These are phyloP conservation scores for Mantis religiosa DNA, from an alignment of 2,888 invertebrate genomes.

Conservation along the genomic window DNA sequence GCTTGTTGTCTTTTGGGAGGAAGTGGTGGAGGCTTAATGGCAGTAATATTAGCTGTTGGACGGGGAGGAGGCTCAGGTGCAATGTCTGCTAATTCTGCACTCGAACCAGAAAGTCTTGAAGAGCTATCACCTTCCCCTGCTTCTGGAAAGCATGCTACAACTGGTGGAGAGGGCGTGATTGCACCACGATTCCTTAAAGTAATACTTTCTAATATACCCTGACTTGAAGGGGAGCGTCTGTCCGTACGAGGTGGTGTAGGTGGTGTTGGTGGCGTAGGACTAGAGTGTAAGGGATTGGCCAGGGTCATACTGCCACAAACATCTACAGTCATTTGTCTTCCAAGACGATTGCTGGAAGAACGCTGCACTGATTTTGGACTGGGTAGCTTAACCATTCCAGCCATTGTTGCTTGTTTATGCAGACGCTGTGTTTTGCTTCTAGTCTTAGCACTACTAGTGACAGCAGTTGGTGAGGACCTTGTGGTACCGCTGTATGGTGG, in stretches of 20 bases:
- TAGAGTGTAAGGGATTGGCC: conserved; percentile 20
- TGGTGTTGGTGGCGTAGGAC: conserved; percentile 29
- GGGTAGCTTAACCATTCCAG: conserved; percentile 40
- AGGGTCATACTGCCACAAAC: conserved; percentile 28
- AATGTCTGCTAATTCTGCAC: conserved; percentile 40
- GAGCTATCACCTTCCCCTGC: conserved; percentile 36
- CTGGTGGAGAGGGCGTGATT: conserved; percentile 28
- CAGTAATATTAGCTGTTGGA: conserved; percentile 55
- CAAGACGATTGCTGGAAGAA: conserved; percentile 30
- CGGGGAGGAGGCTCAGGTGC: conserved; percentile 67
- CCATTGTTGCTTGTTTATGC: conserved; percentile 28
- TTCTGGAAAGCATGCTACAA: conserved; percentile 28
- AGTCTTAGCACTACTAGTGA: conserved; percentile 19
- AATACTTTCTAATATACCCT: conserved; percentile 33
- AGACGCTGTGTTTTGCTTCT: conserved; percentile 20
- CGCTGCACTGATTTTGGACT: conserved; percentile 43
- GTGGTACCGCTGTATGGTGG: background rate
- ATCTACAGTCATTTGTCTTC: conserved; percentile 35
- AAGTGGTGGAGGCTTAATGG: conserved; percentile 67
- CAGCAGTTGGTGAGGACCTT: background rate
- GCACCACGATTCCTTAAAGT: conserved; percentile 29
- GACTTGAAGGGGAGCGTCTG: conserved; percentile 32
- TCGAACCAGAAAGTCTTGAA: conserved; percentile 37
- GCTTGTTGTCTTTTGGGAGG: conserved; percentile 65
- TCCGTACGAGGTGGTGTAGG: conserved; percentile 25